Percentiles rank a stretch among this genome's conserved stretches.
These are phyloP conservation scores for Ephestia elutella DNA, from an alignment of 1,140 invertebrate species.

Conservation along the genomic window DNA sequence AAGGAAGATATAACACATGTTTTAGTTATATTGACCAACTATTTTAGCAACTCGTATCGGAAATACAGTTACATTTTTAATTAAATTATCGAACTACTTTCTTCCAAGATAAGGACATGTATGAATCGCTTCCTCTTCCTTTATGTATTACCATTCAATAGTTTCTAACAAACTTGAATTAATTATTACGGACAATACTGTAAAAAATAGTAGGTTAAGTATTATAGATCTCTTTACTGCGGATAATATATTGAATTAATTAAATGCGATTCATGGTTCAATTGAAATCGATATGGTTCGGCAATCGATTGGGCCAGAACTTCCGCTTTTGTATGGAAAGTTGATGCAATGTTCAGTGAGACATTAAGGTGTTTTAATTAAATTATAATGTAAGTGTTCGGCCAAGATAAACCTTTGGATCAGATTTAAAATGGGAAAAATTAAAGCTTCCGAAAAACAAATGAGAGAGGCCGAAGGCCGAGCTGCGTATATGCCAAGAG, in stretches of 20 bases:
- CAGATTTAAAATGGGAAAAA: too few relatives aligned
- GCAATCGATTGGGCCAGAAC: too few relatives aligned
- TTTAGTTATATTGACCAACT: background rate
- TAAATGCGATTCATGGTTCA: background rate
- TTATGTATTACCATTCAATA: background rate
- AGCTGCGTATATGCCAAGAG: too few relatives aligned
- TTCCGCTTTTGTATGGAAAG: too few relatives aligned
- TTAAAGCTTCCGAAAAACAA: too few relatives aligned
- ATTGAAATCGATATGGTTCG: too few relatives aligned
- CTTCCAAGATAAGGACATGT: background rate
- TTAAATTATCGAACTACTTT: background rate
- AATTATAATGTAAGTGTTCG: too few relatives aligned
- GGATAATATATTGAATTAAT: background rate
- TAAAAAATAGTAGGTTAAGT: background rate
- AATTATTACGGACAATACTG: conserved; percentile 53
- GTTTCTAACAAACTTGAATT: conserved; percentile 57
- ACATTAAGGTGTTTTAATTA: too few relatives aligned
- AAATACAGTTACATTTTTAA: background rate
- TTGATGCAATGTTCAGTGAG: too few relatives aligned
- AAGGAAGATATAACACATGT: too few relatives aligned
- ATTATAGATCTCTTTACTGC: background rate
- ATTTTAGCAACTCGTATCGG: background rate
- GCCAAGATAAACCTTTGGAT: too few relatives aligned
- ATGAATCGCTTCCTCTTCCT: conserved; percentile 17
- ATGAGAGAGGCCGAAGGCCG: too few relatives aligned